Conservation (phyloP, 1,140 invertebrate species). For the Pseudomyrmex gracilis region DNA sequence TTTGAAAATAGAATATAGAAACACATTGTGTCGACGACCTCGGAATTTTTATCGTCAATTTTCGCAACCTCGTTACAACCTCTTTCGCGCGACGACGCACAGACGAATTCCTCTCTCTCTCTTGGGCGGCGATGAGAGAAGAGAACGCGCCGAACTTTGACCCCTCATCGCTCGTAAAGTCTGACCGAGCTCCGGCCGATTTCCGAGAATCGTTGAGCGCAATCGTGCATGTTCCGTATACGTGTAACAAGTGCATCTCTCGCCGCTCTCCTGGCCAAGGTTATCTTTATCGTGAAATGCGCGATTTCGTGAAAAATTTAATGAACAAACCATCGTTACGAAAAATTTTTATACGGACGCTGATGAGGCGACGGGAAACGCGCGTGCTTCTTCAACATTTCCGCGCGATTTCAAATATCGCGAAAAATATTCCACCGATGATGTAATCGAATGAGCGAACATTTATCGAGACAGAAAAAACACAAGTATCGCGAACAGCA, state of each 20-base stretch:
- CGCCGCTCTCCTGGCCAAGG: constrained; percentile 1
- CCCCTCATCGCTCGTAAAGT: constrained; percentile 44
- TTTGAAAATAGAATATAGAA: constrained; percentile 5
- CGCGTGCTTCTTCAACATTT: neutral
- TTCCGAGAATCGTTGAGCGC: constrained; percentile 51
- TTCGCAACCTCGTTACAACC: constrained; percentile 43
- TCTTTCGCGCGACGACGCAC: neutral
- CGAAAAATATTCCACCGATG: no score
- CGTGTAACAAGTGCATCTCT: constrained; percentile 29
- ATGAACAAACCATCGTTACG: neutral
- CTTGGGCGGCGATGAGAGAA: neutral
- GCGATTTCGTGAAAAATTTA: neutral
- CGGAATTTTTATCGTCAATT: constrained; percentile 49
- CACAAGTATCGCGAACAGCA: neutral
- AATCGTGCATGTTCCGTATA: constrained; percentile 21
- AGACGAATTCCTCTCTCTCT: constrained; percentile 11
- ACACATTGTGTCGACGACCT: constrained; percentile 33
- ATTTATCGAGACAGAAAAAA: neutral
- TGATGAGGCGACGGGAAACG: no score
- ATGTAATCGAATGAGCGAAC: no score
- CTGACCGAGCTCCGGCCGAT: constrained; percentile 9
- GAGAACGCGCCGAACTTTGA: constrained; percentile 48
- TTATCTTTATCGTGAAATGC: constrained; percentile 22
- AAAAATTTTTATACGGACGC: no score
- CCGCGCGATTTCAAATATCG: neutral